phyloP scores from a whole-genome alignment of 2,888 invertebrate species.

The Nomada ferruginata region DNA sequence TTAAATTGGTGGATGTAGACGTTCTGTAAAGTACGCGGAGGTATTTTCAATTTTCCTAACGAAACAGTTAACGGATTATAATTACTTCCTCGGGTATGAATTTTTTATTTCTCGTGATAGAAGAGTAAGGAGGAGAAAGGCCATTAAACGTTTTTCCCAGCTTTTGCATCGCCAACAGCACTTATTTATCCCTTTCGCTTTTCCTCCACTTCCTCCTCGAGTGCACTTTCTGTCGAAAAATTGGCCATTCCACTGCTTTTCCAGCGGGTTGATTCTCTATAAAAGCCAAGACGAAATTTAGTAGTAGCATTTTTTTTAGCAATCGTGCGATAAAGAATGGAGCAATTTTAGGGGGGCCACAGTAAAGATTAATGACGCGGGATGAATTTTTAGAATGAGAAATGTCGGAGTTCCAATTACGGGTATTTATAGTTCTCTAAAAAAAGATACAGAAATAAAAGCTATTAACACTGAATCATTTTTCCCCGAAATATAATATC shows the following conservation, averaged over 20 bases:
- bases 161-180: neutral
- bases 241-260: neutral
- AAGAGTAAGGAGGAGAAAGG: no score
- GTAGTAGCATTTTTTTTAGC: neutral
- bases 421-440: neutral
- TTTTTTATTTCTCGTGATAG: no score
- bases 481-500: no score
- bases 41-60: no score
- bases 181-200: neutral
- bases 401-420: neutral
- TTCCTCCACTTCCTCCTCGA: neutral
- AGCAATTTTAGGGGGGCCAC: neutral
- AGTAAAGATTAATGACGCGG: neutral
- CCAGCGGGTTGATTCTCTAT: conserved; percentile 4
- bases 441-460: no score
- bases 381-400: neutral
- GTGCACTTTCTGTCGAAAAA: neutral
- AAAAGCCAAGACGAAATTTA: conserved; percentile 3
- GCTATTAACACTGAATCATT: no score
- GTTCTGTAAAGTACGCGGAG: no score
- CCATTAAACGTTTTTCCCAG: neutral
- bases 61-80: no score
- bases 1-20: no score
- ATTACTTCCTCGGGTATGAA: no score
- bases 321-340: neutral